Evolutionary conservation across 2,113 vertebrate species (phyloP).

Genomic region (Leucosticte australis): DNA sequence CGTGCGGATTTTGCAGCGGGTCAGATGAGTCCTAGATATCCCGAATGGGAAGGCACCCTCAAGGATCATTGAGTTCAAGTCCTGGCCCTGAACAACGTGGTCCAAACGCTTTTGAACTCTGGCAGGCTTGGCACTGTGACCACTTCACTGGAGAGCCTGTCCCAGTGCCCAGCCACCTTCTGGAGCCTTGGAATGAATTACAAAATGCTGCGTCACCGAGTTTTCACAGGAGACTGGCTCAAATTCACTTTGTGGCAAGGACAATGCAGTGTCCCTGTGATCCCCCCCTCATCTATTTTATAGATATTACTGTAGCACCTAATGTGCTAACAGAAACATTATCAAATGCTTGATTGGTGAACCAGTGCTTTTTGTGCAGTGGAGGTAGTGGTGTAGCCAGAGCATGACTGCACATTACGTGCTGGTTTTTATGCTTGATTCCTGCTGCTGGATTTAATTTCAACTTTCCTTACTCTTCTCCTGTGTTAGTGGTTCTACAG

Average conservation of each 20-base stretch:
- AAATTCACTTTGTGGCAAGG: conserved; percentile 32
- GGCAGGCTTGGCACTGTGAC: not conserved
- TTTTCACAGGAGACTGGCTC: not conserved
- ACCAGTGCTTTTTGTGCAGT: not conserved
- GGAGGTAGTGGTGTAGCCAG: not conserved
- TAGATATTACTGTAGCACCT: not conserved
- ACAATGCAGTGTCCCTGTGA: not conserved
- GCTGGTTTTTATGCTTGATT: not conserved
- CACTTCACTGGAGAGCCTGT: not conserved
- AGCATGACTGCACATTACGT: rapidly evolving
- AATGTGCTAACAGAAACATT: not conserved
- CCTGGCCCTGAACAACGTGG: not conserved
- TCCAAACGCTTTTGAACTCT: not conserved
- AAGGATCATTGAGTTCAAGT: not conserved
- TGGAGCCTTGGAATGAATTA: not conserved
- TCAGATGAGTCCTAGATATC: not conserved
- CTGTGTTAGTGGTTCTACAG: not conserved
- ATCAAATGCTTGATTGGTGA: not conserved
- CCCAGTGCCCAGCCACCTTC: not conserved
- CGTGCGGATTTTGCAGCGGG: rapidly evolving
- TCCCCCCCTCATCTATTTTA: not conserved
- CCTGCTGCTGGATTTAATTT: not conserved
- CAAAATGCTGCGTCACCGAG: not conserved
- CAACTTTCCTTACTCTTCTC: not conserved
- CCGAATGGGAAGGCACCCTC: not conserved